Evolutionary conservation across 1,140 invertebrate species (phyloP).

Genomic region (Coelopa frigida): DNA sequence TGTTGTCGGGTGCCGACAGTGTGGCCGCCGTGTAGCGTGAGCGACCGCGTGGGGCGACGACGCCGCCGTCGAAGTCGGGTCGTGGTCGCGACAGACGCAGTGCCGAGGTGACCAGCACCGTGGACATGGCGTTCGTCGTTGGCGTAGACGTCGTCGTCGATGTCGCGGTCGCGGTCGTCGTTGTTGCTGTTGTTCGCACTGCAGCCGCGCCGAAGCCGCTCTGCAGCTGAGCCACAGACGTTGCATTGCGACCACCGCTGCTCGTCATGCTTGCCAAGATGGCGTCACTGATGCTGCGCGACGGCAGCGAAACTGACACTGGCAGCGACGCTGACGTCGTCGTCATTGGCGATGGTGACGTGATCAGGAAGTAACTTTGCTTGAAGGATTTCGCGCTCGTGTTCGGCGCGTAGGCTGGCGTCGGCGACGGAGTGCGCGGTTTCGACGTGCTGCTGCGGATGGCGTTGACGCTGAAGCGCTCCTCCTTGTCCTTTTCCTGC

Average conservation of each 20-base stretch:
- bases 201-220: too few species aligned
- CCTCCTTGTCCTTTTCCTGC: conserved; percentile 31
- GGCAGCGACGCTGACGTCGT: too few species aligned
- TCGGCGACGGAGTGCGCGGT: conserved; percentile 16
- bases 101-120: conserved; percentile 22
- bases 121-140: conserved; percentile 17
- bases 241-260: background rate
- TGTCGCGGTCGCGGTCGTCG: conserved; percentile 14
- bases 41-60: conserved; percentile 22
- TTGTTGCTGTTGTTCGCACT: conserved; percentile 12
- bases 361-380: conserved; percentile 23
- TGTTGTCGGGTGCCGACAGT: conserved; percentile 15
- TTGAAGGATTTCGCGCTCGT: conserved; percentile 25
- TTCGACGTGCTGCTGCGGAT: conserved; percentile 17
- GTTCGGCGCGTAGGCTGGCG: conserved; percentile 19
- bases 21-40: conserved; percentile 34
- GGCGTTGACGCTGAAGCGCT: conserved; percentile 16
- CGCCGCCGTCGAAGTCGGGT: too few species aligned
- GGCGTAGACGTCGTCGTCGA: conserved; percentile 2
- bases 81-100: conserved; percentile 18
- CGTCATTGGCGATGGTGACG: conserved; percentile 12
- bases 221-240: too few species aligned
- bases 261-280: conserved; percentile 23
- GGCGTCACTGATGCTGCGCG: conserved; percentile 35
- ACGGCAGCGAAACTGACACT: too few species aligned